Evolutionary conservation across 2,797 vertebrate genomes (phyloP), one percentile per base, ranked within the genome.

Genomic region (Glyptemys insculpta): DNA sequence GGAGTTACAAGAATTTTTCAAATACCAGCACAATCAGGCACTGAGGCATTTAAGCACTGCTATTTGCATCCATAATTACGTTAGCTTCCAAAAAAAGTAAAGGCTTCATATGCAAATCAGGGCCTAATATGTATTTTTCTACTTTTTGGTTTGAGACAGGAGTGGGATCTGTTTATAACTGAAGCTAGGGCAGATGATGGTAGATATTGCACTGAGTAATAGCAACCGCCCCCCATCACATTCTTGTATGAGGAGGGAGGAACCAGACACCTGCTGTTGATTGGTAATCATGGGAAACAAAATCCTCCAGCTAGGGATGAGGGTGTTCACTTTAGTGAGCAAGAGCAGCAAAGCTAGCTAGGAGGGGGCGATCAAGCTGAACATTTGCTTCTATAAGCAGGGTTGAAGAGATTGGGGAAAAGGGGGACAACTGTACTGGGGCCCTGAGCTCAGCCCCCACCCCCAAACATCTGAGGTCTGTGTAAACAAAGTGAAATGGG

Each of bases 1-100:
- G 76, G 92, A 92, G 8, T 91, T 91, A 16, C 87, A 93, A 94
- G 74, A n/a, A n/a, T n/a, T 6, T 31, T 92, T 86, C 80, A 87
- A 19, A 50, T 50, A 14, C 27, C 8, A 54, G 82, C 25, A 56
- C 15, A 74, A 79, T 92, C 47, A 76, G 81, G 29, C 52, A 62
- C 2, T 18, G 74, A 84, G 54, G 59, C 44, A 59, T 80, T 93
- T 76, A 80, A 0, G 4, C 56, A 15, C n/a, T 93, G 54, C 56
- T 83, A 16, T 72, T 81, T 62, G 59, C 83, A 95, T 89, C 88
- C 47, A 62, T 23, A 86, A 5, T 9, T 94, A 62, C 37, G 86
- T 37, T 82, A 85, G 56, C 72, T 27, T 72, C 56, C 79, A 49
- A 87, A 88, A 83, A 49, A 94, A 94, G 62, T 90, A 65, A 41